A percentile compares a stretch with the other conserved stretches of the same genome.
Conservation (phyloP, 2,113 vertebrate species). For the Anguilla rostrata region DNA sequence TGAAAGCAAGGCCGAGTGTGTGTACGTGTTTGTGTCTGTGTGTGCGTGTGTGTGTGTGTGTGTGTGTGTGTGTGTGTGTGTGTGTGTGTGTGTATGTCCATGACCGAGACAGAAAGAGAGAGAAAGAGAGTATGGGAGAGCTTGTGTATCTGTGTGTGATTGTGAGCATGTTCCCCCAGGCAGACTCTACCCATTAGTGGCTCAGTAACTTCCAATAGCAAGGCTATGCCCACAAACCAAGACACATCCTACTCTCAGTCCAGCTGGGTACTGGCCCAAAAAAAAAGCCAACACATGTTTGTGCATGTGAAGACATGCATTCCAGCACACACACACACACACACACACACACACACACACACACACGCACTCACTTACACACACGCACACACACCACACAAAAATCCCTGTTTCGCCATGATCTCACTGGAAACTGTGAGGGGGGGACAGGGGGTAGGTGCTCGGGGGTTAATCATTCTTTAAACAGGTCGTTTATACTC, state of each 20-base stretch:
- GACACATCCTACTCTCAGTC: neutral
- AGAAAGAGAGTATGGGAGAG: neutral
- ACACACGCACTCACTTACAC: too few relatives aligned
- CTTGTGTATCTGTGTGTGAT: neutral
- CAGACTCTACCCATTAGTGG: neutral
- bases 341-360: too few relatives aligned
- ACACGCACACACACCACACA: too few relatives aligned
- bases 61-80: too few relatives aligned
- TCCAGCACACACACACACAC: too few relatives aligned
- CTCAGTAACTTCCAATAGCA: neutral
- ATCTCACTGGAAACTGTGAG: neutral
- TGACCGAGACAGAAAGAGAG: too few relatives aligned
- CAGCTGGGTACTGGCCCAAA: neutral
- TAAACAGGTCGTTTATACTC: neutral
- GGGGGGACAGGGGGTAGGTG: neutral
- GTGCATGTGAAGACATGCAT: too few relatives aligned
- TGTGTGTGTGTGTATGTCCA: too few relatives aligned
- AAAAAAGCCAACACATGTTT: neutral
- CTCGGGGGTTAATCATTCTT: constrained; percentile 14
- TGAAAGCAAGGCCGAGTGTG: neutral
- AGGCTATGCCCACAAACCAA: neutral
- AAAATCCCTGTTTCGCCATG: neutral
- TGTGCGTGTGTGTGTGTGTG: neutral
- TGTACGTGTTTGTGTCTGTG: neutral
- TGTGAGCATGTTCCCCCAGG: neutral